Evolutionary conservation across 2,888 invertebrate genomes (phyloP), one percentile per base, ranked within the genome.

Genomic region (Rotaria sp.): DNA sequence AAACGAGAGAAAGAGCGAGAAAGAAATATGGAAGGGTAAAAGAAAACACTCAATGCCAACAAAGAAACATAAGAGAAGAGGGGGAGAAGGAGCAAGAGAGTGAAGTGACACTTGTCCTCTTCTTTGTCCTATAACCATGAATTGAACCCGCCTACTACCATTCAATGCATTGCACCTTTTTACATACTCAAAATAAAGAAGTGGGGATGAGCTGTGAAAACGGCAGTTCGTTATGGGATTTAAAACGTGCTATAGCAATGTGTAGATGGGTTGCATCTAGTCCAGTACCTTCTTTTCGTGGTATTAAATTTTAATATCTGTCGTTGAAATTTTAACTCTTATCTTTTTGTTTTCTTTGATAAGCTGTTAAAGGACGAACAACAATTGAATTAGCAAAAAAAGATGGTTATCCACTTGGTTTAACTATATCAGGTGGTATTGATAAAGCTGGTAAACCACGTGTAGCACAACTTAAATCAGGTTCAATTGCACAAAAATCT

Each of bases 371-470:
- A 80, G 45, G 80, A 45, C 80, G 35, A n/a, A 80, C 80, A 10
- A 80, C 41, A n/a, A 80, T 80, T 45, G 80, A 80, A 80, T 80
- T 80, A 26, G 3, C 11, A 10, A 80, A 80, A 80, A 80, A 80
- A 26, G 80, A 80, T n/a, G 80, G 80, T 35, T 45, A 8, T n/a
- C 80, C 80, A 45, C 80, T 80, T 80, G 80, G 80, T 45, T 26
- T 80, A 80, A 80, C 80, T 1, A 80, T 80, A 45, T 80, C 80
- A 13, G 55, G 86, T 57, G 86, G 86, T 24, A 85, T 85, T 59
- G 86, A 86, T 41, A 86, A 86, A 85, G 86, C 80, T 80, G 75
- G 86, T 55, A 75, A 85, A 59, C 86, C 86, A 11, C 41, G 85
- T 45, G 85, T 86, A 84, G 85, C 85, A 52, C 85, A 86, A 75